Percentiles rank a stretch among this genome's conserved stretches.
Evolutionary conservation across 2,888 invertebrate genomes (phyloP).

Genomic region (Athalia cordata): DNA sequence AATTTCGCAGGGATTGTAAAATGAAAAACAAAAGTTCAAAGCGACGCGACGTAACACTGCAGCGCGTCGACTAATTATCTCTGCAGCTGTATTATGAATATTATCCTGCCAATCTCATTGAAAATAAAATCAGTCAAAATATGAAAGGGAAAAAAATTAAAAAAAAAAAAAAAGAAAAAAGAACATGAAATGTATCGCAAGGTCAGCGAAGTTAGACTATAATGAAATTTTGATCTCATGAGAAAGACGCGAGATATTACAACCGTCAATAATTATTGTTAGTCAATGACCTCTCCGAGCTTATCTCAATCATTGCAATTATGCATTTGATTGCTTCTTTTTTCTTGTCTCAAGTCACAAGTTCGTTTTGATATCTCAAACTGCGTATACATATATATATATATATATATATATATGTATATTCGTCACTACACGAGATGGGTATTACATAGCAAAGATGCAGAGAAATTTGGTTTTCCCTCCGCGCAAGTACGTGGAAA

Average conservation of each 20-base stretch:
- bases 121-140: too few relatives aligned
- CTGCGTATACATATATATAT: not conserved
- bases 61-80: too few relatives aligned
- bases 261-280: constrained; percentile 1
- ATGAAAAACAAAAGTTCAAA: too few relatives aligned
- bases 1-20: too few relatives aligned
- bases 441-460: not conserved
- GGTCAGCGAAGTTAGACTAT: not conserved
- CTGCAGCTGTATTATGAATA: too few relatives aligned
- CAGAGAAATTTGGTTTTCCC: not conserved
- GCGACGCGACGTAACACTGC: too few relatives aligned
- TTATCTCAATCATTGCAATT: constrained; percentile 40
- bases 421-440: too few relatives aligned
- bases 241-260: not conserved
- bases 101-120: too few relatives aligned
- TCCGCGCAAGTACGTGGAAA: too few relatives aligned
- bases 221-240: not conserved
- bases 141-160: too few relatives aligned
- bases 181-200: not conserved
- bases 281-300: constrained; percentile 36
- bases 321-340: constrained; percentile 18
- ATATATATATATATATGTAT: not conserved
- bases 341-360: constrained; percentile 18
- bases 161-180: not conserved
- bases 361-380: constrained; percentile 8